Evolutionary conservation across 37 sponge, comb jelly and placozoan species (phyloP), one percentile per base, ranked within the genome.

Genomic region (Dysidea cf. avara): DNA sequence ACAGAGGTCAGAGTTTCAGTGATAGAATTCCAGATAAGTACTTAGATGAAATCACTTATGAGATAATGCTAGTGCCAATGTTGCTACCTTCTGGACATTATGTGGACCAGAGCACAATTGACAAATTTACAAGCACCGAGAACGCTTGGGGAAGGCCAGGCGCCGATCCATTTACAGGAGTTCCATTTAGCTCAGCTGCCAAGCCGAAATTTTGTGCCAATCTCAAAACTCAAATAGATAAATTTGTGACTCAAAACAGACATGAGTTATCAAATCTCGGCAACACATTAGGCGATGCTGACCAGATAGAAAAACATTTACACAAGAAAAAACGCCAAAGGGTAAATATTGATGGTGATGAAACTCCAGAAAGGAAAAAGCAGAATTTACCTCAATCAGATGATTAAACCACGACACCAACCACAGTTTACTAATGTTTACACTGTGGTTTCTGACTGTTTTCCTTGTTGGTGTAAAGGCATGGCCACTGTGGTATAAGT

Each of bases 151-250:
- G 93, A 14, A 61, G 89, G 37, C 50, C 81, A 1, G 77, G 90
- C 1, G 56, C 74, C 43, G 93, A 92, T 63, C 93, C 93, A 5
- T 92, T 88, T 56, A 92, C 93, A 54, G 93, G 83, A 20, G 32
- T 87, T 1, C 62, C 79, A 1, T 82, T 80, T 34, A 72, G 84
- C 7, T 68, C 64, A n/a, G 22, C 20, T 2, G 39, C 37, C 46
- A 72, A 68, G n/a, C 84, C 92, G 0, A 28, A 35, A 59, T 81
- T 84, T 50, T 76, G 61, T 72, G 53, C 68, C 9, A 28, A 78
- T 22, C 74, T 91, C 40, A 91, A 91, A 71, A 14, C 55, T 18
- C 68, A 71, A 35, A 52, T 91, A 16, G 92, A 91, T 54, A 22
- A 53, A 0, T 87, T 74, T 48, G 21, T 77, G 46, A 43, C 46